These are phyloP conservation scores for Campoletis sonorensis DNA, from an alignment of 1,140 invertebrate species.

Conservation along the genomic window DNA sequence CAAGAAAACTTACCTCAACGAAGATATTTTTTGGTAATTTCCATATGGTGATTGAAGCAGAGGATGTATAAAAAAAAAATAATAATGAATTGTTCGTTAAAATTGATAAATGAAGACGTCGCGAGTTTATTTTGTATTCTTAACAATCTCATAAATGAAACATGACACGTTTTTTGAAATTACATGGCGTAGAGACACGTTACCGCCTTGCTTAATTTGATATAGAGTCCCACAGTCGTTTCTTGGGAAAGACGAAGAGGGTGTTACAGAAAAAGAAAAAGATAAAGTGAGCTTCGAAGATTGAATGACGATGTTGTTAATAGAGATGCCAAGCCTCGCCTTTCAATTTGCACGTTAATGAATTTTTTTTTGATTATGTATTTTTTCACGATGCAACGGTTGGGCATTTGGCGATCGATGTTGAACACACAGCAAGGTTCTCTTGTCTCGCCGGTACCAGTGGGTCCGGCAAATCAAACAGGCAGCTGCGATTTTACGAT, in stretches of 20 bases:
- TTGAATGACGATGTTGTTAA: slow-evolving; percentile 36
- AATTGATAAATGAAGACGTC: neutral
- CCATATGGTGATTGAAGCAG: too few species aligned
- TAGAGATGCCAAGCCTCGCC: slow-evolving; percentile 52
- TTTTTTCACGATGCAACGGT: slow-evolving; percentile 14
- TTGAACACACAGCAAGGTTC: neutral
- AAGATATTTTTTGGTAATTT: too few species aligned
- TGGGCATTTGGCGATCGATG: neutral
- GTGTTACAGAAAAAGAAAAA: neutral
- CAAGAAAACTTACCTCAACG: too few species aligned
- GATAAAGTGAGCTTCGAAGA: neutral
- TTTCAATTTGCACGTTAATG: slow-evolving; percentile 69
- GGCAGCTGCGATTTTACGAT: slow-evolving; percentile 25
- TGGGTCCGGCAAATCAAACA: slow-evolving; percentile 14
- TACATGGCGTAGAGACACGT: neutral
- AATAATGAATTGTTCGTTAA: neutral
- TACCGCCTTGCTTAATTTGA: neutral
- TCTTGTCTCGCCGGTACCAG: neutral
- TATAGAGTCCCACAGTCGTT: neutral
- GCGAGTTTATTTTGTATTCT: neutral
- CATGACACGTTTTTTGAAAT: neutral
- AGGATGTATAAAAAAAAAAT: too few species aligned
- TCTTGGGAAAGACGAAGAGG: neutral
- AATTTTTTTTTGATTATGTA: slow-evolving; percentile 57
- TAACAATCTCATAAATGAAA: neutral